Conservation (phyloP, 2,888 invertebrate species). For the Eustalomyia histrio region DNA sequence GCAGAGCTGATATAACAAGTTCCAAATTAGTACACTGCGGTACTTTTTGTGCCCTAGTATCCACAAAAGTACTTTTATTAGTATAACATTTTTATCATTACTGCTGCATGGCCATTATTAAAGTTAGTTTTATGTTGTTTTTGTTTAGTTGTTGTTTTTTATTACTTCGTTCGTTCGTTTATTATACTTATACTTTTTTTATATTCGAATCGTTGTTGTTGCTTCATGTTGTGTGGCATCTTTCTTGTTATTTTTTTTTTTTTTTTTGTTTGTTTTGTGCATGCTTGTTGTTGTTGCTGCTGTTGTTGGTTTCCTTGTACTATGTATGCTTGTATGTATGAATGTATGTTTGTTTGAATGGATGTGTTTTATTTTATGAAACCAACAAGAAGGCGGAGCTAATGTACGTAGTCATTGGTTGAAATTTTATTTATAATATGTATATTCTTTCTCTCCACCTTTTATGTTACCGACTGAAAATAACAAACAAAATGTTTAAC, state of each 20-base stretch:
- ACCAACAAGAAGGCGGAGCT: constrained; percentile 76
- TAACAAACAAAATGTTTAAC: background rate
- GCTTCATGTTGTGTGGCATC: constrained; percentile 7
- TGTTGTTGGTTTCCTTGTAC: constrained; percentile 52
- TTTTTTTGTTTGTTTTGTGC: constrained; percentile 3
- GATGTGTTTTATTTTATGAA: constrained; percentile 53
- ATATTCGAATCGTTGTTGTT: constrained; percentile 15
- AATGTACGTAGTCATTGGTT: constrained; percentile 75
- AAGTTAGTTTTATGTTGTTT: background rate
- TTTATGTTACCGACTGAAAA: constrained; percentile 1
- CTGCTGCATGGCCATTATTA: background rate
- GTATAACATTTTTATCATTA: background rate
- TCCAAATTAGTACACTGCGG: background rate
- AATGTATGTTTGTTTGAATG: constrained; percentile 16
- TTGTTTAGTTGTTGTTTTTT: background rate
- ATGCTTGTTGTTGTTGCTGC: constrained; percentile 16
- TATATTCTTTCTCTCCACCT: background rate
- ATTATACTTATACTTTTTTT: background rate
- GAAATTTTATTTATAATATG: constrained; percentile 58
- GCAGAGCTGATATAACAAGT: too few relatives aligned
- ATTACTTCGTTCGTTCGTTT: background rate
- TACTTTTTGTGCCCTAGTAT: background rate
- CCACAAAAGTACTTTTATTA: background rate
- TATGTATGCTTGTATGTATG: constrained; percentile 21
- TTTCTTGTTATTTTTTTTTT: constrained; percentile 2